Percentiles rank a stretch among this genome's conserved stretches.
Conservation (phyloP, 2,888 invertebrate genomes). For the Drosophila nr. perissopoda region DNA sequence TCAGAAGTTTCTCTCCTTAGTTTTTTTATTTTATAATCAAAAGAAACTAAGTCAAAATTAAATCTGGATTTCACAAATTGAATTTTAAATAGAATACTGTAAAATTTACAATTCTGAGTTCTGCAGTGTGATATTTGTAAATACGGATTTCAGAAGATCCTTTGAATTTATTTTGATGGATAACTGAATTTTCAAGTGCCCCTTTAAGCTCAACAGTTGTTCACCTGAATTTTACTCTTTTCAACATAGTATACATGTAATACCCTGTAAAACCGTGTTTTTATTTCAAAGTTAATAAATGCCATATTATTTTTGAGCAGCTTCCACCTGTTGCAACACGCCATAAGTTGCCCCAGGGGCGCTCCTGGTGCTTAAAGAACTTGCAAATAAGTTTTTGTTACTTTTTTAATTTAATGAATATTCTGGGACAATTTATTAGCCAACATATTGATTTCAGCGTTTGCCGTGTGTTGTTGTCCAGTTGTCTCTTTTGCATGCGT, state of each 20-base stretch:
- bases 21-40: neutral
- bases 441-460: constrained; percentile 85
- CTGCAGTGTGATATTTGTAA: neutral
- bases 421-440: constrained; percentile 84
- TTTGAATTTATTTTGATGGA: neutral
- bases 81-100: too few relatives aligned
- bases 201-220: neutral
- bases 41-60: neutral
- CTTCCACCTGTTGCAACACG: constrained; percentile 31
- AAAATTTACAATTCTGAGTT: too few relatives aligned
- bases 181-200: neutral
- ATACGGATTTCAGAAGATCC: neutral
- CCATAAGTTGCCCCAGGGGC: constrained; percentile 15
- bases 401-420: constrained; percentile 84
- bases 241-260: neutral
- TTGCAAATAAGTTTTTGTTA: constrained; percentile 63
- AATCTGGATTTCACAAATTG: too few relatives aligned
- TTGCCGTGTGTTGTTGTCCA: constrained; percentile 66
- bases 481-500: constrained; percentile 53
- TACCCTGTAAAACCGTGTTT: neutral
- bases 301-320: neutral
- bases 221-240: neutral
- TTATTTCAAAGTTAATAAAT: neutral
- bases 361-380: constrained; percentile 48
- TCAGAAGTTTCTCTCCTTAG: neutral